Percentiles rank a stretch among this genome's conserved stretches.
Evolutionary conservation across 92 coral and sea anemone species (phyloP).

Genomic region (Bergia sp.): DNA sequence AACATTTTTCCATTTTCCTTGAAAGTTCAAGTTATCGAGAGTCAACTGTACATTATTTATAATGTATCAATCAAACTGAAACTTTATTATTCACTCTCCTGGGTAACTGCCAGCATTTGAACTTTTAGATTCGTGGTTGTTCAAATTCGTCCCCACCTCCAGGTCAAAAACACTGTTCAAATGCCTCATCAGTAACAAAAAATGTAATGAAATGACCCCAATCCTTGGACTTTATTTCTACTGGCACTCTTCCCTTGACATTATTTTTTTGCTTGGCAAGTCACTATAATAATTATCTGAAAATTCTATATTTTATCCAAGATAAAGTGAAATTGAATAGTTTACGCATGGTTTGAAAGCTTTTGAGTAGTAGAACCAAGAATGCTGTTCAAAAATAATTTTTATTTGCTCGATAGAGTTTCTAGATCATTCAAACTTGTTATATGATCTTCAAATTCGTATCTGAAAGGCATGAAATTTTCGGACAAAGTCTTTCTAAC

Average conservation of each 20-base stretch:
- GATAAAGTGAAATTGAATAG: neutral
- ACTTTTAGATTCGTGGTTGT: too few relatives aligned
- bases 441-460: neutral
- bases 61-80: too few relatives aligned
- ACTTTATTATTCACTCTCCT: too few relatives aligned
- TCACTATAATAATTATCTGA: neutral
- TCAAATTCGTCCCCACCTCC: too few relatives aligned
- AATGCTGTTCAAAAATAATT: neutral
- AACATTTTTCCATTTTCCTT: too few relatives aligned
- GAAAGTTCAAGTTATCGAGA: too few relatives aligned
- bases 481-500: slow-evolving; percentile 1
- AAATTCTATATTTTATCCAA: neutral
- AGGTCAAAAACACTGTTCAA: too few relatives aligned
- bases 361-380: slow-evolving; percentile 14
- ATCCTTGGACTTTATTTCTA: too few relatives aligned
- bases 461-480: neutral
- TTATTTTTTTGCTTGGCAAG: neutral
- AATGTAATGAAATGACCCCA: too few relatives aligned
- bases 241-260: neutral
- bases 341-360: neutral
- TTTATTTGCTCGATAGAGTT: neutral
- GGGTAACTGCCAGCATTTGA: too few relatives aligned
- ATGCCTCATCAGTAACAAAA: too few relatives aligned
- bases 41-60: too few relatives aligned
- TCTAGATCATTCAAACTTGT: neutral